phyloP scores from a whole-genome alignment of 2,797 vertebrate genomes.

The Mormyrops attenuatus region DNA sequence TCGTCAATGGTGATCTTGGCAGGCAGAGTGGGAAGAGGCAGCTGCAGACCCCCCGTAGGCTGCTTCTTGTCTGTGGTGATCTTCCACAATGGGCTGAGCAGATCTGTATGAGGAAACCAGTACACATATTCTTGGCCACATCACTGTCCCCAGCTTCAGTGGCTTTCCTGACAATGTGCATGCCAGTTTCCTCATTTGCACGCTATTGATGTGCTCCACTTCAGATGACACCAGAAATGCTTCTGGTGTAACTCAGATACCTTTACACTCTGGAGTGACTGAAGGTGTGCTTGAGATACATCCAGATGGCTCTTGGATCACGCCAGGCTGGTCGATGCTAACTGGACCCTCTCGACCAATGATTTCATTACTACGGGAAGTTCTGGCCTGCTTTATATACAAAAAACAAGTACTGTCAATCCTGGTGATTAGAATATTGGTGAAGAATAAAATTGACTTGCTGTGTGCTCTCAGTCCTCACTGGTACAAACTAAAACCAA shows the following conservation, averaged over 20 bases:
- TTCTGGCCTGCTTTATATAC: constrained; percentile 62
- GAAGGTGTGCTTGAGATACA: constrained; percentile 23
- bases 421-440: neutral
- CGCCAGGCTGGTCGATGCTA: constrained; percentile 60
- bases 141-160: neutral
- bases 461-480: neutral
- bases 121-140: neutral
- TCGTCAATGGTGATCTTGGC: constrained; percentile 73
- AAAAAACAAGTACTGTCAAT: neutral
- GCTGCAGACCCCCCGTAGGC: neutral
- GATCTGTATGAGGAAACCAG: constrained; percentile 54
- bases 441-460: constrained; percentile 17
- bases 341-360: constrained; percentile 82
- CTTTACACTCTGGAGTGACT: constrained; percentile 58
- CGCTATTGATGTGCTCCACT: neutral
- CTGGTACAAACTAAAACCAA: constrained; percentile 41
- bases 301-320: constrained; percentile 59
- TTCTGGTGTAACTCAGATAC: constrained; percentile 40
- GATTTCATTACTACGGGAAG: constrained; percentile 68
- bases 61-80: constrained; percentile 37
- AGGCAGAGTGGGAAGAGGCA: constrained; percentile 62
- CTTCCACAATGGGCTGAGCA: constrained; percentile 83
- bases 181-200: neutral
- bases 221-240: neutral
- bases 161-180: neutral